Percentiles rank a stretch among this genome's conserved stretches.
These are phyloP conservation scores for Caenorhabditis virilis DNA, from an alignment of 2,888 invertebrate species.

Conservation along the genomic window DNA sequence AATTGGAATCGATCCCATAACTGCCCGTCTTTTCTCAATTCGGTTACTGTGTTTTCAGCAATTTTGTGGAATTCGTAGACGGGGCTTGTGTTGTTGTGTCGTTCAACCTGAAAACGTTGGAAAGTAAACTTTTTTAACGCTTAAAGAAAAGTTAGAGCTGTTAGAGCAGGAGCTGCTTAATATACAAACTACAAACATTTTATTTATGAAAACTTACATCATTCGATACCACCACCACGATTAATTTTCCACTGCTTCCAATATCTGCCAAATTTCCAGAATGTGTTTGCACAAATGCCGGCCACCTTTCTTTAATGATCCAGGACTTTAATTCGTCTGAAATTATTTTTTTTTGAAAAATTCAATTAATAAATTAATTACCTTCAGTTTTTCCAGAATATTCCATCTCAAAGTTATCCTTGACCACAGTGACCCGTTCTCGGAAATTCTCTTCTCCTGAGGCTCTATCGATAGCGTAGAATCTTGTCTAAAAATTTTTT, in stretches of 20 bases:
- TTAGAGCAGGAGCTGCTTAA: too few species aligned
- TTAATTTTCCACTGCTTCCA: constrained; percentile 56
- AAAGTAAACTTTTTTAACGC: constrained; percentile 1
- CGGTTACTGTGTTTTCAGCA: constrained; percentile 44
- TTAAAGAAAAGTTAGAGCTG: background rate
- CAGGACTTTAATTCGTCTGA: constrained; percentile 45
- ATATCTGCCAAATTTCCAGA: constrained; percentile 58
- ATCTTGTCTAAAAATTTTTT: constrained; percentile 25
- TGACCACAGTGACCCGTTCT: constrained; percentile 45
- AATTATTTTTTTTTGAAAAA: background rate
- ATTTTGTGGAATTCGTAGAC: constrained; percentile 44
- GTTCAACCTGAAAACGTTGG: constrained; percentile 38
- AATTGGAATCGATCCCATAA: constrained; percentile 72
- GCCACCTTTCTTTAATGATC: constrained; percentile 63
- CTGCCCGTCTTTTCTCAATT: constrained; percentile 29
- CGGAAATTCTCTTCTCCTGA: constrained; percentile 12
- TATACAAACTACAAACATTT: too few species aligned
- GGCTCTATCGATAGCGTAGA: constrained; percentile 28
- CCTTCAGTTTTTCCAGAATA: constrained; percentile 31
- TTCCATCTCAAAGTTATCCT: constrained; percentile 48
- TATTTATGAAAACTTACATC: constrained; percentile 39
- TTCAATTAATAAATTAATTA: constrained; percentile 3
- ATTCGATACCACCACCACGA: constrained; percentile 60
- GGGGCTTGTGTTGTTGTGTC: constrained; percentile 30
- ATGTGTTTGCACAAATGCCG: constrained; percentile 54